Evolutionary conservation across 2,113 vertebrate genomes (phyloP), one percentile per base, ranked within the genome.

Genomic region (Melanerpes formicivorus): DNA sequence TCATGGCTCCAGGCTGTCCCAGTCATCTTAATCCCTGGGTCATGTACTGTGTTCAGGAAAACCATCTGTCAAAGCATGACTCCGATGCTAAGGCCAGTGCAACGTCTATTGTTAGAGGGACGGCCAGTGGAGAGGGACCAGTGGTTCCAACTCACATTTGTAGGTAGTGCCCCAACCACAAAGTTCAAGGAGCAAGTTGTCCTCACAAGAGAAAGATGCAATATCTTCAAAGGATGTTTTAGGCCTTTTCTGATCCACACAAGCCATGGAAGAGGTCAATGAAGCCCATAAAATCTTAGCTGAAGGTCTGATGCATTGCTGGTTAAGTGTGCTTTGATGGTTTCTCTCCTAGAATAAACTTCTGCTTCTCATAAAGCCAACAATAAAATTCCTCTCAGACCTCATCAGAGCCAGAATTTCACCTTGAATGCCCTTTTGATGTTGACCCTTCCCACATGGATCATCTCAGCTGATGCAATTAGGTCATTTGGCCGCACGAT

Each of bases 371-470:
- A 46, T 59, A 32, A 71, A 95, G 32, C 52, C 58, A 64, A 15
- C 60, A 84, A 74, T 18, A 86, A 84, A 80, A 66, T 29, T 71
- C 66, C 5, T 86, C 50, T 84, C 32, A 67, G 70, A 10, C 76
- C 83, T 93, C 32, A 48, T 48, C 54, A 78, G 18, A 67, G 29
- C 8, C 6, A 40, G 22, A 48, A 83, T 89, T 94, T 94, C 48
- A 54, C 60, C 74, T 91, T 4, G 3, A 80, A 56, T 60, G 21
- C 17, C 17, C 46, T 83, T 93, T 71, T 84, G 75, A 78, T 79
- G 72, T 76, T 87, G 88, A 90, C 90, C 89, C 84, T 89, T 87
- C 75, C 76, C 60, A 78, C 64, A 85, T 14, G 23, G 72, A 89
- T 74, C 64, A 64, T 27, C 25, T 89, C 54, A 3, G 4, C 30